A percentile compares a stretch with the other conserved stretches of the same genome.
These are phyloP conservation scores for Drosophila sordidula DNA, from an alignment of 2,888 invertebrate species.

Conservation along the genomic window DNA sequence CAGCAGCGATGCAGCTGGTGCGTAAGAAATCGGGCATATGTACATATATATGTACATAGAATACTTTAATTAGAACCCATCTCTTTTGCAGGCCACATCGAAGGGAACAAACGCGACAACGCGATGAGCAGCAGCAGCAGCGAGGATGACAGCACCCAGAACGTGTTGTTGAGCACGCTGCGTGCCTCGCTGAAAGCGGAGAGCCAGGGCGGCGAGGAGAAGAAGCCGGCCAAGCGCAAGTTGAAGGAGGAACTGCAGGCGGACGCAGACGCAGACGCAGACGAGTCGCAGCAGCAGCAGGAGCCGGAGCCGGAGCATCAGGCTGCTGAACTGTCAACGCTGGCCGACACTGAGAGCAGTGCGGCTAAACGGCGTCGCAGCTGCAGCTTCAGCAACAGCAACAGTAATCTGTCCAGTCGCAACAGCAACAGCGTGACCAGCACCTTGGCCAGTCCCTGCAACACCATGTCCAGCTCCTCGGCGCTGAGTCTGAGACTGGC, in stretches of 20 bases:
- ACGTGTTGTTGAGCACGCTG: constrained; percentile 56
- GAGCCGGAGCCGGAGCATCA: background rate
- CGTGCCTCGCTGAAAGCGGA: constrained; percentile 54
- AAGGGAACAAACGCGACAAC: background rate
- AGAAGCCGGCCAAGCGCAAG: constrained; percentile 50
- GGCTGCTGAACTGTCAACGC: background rate
- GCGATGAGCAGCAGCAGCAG: constrained; percentile 31
- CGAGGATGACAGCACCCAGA: constrained; percentile 60
- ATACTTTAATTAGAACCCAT: background rate
- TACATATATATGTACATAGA: too few species aligned
- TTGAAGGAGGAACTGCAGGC: background rate
- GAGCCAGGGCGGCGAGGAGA: constrained; percentile 31
- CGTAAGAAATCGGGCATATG: background rate
- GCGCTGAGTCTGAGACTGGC: constrained; percentile 36
- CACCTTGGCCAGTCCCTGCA: constrained; percentile 45
- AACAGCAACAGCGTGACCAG: constrained; percentile 46
- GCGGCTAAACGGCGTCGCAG: constrained; percentile 43
- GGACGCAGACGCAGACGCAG: background rate
- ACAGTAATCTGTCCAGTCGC: constrained; percentile 56
- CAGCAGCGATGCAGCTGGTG: constrained; percentile 28
- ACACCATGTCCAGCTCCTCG: constrained; percentile 49
- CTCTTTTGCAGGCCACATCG: constrained; percentile 7
- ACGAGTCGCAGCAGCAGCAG: constrained; percentile 5
- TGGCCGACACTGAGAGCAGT: constrained; percentile 5
- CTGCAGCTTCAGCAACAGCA: constrained; percentile 32